Conservation (phyloP, 30 jellyfish, hydroid and myxozoan genomes). For the Phacellophora camtschatica region DNA sequence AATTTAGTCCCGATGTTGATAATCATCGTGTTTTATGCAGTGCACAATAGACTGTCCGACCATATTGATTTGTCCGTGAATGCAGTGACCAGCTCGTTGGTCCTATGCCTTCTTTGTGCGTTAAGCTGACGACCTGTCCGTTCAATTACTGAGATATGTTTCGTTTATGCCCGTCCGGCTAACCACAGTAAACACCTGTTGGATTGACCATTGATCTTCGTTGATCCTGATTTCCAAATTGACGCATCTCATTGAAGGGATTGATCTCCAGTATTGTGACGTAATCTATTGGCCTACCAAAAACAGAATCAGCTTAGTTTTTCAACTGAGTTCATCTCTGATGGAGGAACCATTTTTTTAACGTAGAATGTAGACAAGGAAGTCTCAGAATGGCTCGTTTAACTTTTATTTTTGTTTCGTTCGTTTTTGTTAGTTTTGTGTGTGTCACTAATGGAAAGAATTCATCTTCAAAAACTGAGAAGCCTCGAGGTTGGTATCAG, state of each 20-base stretch:
- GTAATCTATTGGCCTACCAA: conserved; percentile 46
- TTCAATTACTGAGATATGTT: too few species aligned
- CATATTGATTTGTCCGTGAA: too few species aligned
- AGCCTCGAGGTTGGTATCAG: neutral
- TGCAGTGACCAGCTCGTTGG: too few species aligned
- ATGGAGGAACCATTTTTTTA: neutral
- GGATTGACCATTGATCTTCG: conserved; percentile 63
- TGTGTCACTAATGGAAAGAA: conserved; percentile 17
- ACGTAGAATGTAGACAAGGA: neutral
- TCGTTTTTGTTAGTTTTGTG: neutral
- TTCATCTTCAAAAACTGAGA: neutral
- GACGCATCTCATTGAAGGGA: conserved; percentile 39
- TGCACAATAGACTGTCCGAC: too few species aligned
- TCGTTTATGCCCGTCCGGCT: conserved; percentile 17
- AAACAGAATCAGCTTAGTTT: conserved; percentile 3
- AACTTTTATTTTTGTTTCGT: neutral
- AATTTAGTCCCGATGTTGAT: too few species aligned
- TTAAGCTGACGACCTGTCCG: too few species aligned
- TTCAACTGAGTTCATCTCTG: neutral
- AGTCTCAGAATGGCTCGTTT: neutral
- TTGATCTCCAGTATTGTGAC: conserved; percentile 59
- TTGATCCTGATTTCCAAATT: conserved; percentile 45
- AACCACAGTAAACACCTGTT: conserved; percentile 58
- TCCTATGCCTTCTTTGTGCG: too few species aligned
- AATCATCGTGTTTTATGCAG: too few species aligned